Conservation (phyloP, 1,140 invertebrate species). For the Onthophagus taurus region DNA sequence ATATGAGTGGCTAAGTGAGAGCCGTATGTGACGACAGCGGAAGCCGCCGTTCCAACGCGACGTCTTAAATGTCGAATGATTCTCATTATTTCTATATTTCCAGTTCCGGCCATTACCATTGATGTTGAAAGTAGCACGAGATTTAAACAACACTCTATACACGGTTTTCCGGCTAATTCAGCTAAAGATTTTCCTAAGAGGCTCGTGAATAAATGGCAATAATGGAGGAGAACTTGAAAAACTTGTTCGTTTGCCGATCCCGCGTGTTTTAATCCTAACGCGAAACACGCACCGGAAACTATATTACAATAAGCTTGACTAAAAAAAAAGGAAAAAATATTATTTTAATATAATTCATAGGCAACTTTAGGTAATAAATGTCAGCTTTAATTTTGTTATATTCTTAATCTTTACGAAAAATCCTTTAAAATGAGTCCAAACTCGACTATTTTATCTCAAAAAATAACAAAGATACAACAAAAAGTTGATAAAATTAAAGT, state of each 20-base stretch:
- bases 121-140: conserved; percentile 72
- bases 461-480: no score
- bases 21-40: conserved; percentile 71
- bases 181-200: conserved; percentile 59
- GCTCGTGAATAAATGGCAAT: conserved; percentile 56
- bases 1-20: conserved; percentile 91
- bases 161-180: conserved; percentile 81
- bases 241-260: conserved; percentile 81
- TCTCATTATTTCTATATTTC: conserved; percentile 77
- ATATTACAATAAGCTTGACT: conserved; percentile 96
- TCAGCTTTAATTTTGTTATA: no score
- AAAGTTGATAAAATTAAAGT: no score
- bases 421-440: no score
- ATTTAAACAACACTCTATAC: conserved; percentile 82
- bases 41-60: conserved; percentile 53
- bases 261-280: conserved; percentile 87
- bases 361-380: no score
- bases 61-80: conserved; percentile 75
- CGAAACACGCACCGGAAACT: conserved; percentile 86
- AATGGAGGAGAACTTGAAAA: conserved; percentile 61
- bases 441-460: no score
- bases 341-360: neutral
- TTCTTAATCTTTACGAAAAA: no score
- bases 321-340: conserved; percentile 27
- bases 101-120: conserved; percentile 87